Evolutionary conservation across 2,113 vertebrate species (phyloP).

Genomic region (Syrrhaptes paradoxus): DNA sequence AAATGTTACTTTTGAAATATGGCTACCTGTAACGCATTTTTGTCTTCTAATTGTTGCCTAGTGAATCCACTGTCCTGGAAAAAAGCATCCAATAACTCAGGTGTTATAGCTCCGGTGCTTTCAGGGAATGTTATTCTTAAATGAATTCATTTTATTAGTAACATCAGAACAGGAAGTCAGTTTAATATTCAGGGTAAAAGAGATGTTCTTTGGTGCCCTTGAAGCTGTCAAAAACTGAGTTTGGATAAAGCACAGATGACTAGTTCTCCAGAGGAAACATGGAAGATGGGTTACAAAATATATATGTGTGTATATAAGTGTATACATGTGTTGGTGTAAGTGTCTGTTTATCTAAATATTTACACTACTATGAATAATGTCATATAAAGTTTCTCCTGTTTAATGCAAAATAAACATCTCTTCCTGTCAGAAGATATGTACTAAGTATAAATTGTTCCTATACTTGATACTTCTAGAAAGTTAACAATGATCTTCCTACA

Average conservation of each 20-base stretch:
- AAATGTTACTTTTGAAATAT: not conserved
- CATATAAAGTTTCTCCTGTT: not conserved
- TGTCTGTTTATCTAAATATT: not conserved
- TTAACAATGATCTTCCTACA: not conserved
- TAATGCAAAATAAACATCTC: not conserved
- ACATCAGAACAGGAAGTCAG: not conserved
- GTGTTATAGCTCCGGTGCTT: not conserved
- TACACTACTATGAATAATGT: not conserved
- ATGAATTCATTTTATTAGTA: not conserved
- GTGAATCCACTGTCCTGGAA: not conserved
- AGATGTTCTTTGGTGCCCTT: not conserved
- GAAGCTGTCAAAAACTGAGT: not conserved
- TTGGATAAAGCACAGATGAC: not conserved
- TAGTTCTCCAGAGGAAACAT: not conserved
- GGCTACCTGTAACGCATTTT: not conserved
- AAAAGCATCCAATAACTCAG: not conserved
- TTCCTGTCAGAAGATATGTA: not conserved
- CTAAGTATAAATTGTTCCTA: not conserved
- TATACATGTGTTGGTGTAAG: rapidly evolving
- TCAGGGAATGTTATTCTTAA: not conserved
- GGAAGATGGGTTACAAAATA: not conserved
- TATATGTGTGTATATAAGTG: rapidly evolving
- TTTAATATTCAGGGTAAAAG: not conserved
- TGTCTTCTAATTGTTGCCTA: not conserved
- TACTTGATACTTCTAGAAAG: not conserved